These are phyloP conservation scores for Cheirogaleus major DNA, from an alignment of 2,797 vertebrate species.

Conservation along the genomic window DNA sequence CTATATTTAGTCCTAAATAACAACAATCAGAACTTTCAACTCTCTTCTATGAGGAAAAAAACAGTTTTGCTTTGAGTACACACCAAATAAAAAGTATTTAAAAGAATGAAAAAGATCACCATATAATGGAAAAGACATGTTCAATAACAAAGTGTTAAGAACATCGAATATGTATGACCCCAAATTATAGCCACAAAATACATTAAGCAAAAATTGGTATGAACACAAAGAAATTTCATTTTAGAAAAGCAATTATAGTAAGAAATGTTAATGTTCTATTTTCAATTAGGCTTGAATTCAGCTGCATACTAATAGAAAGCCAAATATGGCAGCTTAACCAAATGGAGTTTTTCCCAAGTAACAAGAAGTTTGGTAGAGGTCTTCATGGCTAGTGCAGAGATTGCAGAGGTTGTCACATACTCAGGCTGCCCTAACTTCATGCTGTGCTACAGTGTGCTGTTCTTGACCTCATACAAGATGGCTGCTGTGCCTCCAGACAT, in stretches of 20 bases:
- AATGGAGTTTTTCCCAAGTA: not conserved
- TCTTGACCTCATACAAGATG: not conserved
- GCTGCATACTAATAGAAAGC: not conserved
- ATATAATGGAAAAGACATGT: not conserved
- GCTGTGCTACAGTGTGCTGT: not conserved
- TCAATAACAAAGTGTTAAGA: constrained; percentile 25
- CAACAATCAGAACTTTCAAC: constrained; percentile 34
- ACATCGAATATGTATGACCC: not conserved
- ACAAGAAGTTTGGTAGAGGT: not conserved
- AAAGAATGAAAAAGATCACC: constrained; percentile 18
- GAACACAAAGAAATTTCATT: constrained; percentile 15
- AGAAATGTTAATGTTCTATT: constrained; percentile 6
- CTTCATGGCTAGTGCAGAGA: not conserved
- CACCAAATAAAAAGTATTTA: not conserved
- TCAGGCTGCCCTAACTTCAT: not conserved
- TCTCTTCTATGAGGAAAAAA: not conserved
- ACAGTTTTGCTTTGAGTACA: not conserved
- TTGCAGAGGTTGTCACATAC: not conserved
- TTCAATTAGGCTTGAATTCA: not conserved
- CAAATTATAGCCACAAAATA: not conserved
- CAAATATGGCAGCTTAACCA: not conserved
- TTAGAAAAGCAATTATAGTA: constrained; percentile 10
- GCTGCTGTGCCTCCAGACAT: not conserved
- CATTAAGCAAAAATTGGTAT: not conserved
- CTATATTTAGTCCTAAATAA: constrained; percentile 50